Evolutionary conservation across 2,888 invertebrate species (phyloP), one percentile per base, ranked within the genome.

Genomic region (Drosophila stalkeri): DNA sequence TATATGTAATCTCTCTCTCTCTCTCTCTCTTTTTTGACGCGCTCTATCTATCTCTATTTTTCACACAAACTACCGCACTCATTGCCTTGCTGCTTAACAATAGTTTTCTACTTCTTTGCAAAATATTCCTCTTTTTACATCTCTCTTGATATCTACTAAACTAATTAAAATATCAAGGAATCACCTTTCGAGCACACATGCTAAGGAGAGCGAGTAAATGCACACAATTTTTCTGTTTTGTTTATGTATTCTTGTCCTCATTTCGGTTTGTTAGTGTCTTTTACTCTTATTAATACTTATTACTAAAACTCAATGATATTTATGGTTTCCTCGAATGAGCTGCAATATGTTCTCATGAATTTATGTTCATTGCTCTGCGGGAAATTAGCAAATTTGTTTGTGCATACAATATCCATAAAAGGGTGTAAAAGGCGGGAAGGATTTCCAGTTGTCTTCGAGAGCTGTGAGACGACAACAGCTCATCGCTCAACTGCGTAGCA

Each of bases 291-390:
- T 23, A 39, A 64, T 64, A n/a, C 14, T 64, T 23, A 23, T 49
- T 47, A 27, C 47, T 16, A 12, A 23, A 2, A 9, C 47, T 14
- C 27, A 65, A 65, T 51, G 33, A 65, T 35, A 23, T 65, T 51
- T 65, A 65, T 37, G 51, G 49, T 18, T 20, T 18, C 18, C 4
- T 33, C 46, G 23, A 67, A 66, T 66, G 20, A 33, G 39, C 52
- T 23, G 8, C 67, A 67, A 52, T 54, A 54, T 54, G 46, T 54
- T 54, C 31, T 44, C 52, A 8, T 16, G 31, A 66, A 66, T 67
- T 64, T 57, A 47, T 64, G 46, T 67, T 68, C 27, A 54, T 39
- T 67, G 52, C 12, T 12, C 33, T 8, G 37, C 18, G 37, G 46
- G 33, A 67, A 52, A 46, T 51, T 46, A 49, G 39, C 12, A 14